Evolutionary conservation across 2,113 vertebrate genomes (phyloP).

Genomic region (Calyptommatus sinebrachiatus): DNA sequence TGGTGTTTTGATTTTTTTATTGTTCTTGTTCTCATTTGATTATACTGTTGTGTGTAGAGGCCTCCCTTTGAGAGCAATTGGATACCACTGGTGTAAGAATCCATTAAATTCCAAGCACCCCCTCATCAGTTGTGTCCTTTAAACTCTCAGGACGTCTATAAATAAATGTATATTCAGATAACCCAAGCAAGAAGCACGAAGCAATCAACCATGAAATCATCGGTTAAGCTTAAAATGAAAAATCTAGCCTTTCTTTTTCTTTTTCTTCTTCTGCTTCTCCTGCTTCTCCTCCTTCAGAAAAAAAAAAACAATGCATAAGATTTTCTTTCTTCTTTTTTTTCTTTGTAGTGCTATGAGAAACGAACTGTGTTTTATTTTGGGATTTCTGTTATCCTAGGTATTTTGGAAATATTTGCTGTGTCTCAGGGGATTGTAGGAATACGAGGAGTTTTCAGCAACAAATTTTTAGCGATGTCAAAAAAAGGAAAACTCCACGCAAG

Average conservation of each 20-base stretch:
- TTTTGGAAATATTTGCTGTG: slow-evolving; percentile 97
- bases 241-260: background rate
- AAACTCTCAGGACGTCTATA: background rate
- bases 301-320: slow-evolving; percentile 23
- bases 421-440: slow-evolving; percentile 98
- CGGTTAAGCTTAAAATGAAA: background rate
- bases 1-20: background rate
- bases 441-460: slow-evolving; percentile 95
- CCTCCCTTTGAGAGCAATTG: background rate
- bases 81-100: background rate
- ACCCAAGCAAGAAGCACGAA: slow-evolving; percentile 6
- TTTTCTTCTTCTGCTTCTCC: no score
- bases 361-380: slow-evolving; percentile 77
- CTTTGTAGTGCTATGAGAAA: slow-evolving; percentile 54
- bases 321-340: slow-evolving; percentile 31
- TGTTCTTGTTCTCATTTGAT: background rate
- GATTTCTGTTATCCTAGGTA: slow-evolving; percentile 89
- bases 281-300: background rate
- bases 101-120: background rate
- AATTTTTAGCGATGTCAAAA: slow-evolving; percentile 98
- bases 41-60: background rate
- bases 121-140: slow-evolving; percentile 5
- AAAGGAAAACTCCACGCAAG: slow-evolving; percentile 95
- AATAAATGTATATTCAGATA: slow-evolving; percentile 13
- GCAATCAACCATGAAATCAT: slow-evolving; percentile 1